Base-by-base conservation (phyloP, 1,140 invertebrate species). In the Apocrypta bakeri region DNA sequence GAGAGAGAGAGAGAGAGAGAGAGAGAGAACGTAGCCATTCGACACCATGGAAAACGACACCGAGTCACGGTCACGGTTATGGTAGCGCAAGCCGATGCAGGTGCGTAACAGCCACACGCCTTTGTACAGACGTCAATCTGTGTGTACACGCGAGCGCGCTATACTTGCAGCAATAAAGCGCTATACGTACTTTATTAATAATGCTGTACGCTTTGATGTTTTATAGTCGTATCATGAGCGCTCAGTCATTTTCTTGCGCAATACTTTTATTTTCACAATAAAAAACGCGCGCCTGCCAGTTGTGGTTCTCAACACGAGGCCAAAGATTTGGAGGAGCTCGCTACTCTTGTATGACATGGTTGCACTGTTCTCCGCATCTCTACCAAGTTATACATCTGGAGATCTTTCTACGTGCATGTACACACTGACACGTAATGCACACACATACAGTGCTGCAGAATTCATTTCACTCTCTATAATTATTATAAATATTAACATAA, bases 181-280 rank as follows among this genome's bases (percentile, higher is more conserved):
- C 79, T 84, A 79, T 86, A 87, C 85, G 85, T 80, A 85, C 85
- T 90, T 90, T 90, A 90, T 91, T 90, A 91, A 91, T 91, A 90
- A 91, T 91, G 86, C 86, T 85, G 83, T 84, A 84, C 84, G 85
- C 83, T 87, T 88, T 84, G 87, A 89, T 86, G 87, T 90, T 90
- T 90, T 90, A 90, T 85, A 83, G 79, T 85, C 87, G 85, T 88
- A 88, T 87, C 87, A 86, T 85, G 87, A 86, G 86, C 83, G 84
- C 85, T 84, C 87, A 84, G 87, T 88, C 86, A 87, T 88, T 90
- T 88, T 89, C 88, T 89, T 89, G 85, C 87, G 85, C 87, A 86
- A 89, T 89, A 89, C 87, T 89, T 90, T 88, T 89, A 88, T 88
- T 88, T 87, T 85, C 83, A 77, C 87, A 86, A 90, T 89, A 89